Base-by-base conservation (phyloP, 2,797 vertebrate species). In the Pangasius sanitwongsei region DNA sequence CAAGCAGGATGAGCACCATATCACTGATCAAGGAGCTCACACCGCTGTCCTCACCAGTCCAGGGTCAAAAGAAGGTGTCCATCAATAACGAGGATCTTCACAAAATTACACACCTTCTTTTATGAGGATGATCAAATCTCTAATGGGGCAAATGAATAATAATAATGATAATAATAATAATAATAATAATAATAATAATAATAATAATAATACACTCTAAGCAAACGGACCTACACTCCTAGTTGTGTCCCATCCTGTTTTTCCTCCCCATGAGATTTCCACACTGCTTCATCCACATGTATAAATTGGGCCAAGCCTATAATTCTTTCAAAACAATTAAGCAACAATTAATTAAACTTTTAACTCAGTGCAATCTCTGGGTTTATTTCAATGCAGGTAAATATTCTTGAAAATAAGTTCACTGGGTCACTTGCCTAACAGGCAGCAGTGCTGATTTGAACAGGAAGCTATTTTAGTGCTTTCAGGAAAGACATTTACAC, bases 21-120 rank as follows among this genome's bases (percentile, higher is more conserved):
- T 95, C 94, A 95, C 31, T 96, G 96, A 97, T 96, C 96, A 96
- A 95, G 94, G 94, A 92, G 90, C 94, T 92, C 86, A 81, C 20
- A 65, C 74, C 57, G 59, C 65, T 70, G 65, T 34, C 63, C 83
- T 41, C 85, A 53, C 34, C 31, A 34, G 11, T 1, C 55, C 81
- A 83, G 69, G 69, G 67, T 34, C 87, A 88, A 88, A 61, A 61
- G n/a, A 28, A 69, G n/a, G 41, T 85, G 41, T 67, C 44, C 70
- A 85, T 75, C 44, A 55, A 34, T 12, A 48, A 37, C 7, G 7
- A 37, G 34, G n/a, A 57, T 7, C 31, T 70, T 59, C 48, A 31
- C 12, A 50, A 63, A 34, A 83, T 44, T 9, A 53, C 3, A 37
- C 6, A 28, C 31, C 34, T 13, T 18, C 28, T 61, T 61, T 57